Conservation (phyloP, 2,113 vertebrate genomes). For the Ascaphus truei region DNA sequence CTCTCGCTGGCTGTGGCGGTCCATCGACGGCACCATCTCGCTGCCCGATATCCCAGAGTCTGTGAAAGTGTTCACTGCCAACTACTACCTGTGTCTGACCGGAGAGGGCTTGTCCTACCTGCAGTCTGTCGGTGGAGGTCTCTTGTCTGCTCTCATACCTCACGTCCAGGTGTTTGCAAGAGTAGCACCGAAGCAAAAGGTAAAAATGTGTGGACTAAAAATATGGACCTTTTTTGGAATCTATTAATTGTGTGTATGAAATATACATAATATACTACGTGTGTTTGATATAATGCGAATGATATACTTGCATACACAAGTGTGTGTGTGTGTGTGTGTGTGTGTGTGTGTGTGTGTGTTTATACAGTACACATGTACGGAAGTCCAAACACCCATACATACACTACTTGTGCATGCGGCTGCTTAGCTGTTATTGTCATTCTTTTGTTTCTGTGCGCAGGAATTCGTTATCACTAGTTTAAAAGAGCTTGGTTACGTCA, state of each 20-base stretch:
- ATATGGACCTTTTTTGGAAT: not conserved
- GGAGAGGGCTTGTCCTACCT: conserved; percentile 82
- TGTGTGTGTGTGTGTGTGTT: no score
- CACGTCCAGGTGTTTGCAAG: conserved; percentile 68
- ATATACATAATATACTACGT: no score
- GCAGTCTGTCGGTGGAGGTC: conserved; percentile 37
- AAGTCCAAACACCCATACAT: no score
- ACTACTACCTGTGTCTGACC: conserved; percentile 82
- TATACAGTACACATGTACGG: no score
- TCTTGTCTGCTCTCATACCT: conserved; percentile 57
- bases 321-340: no score
- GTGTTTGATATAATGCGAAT: no score
- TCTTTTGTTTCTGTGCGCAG: conserved; percentile 48
- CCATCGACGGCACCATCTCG: conserved; percentile 66
- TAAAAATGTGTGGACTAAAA: conserved; percentile 26
- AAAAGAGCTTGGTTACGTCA: conserved; percentile 88
- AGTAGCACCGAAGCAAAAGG: conserved; percentile 74
- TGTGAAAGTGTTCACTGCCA: conserved; percentile 52
- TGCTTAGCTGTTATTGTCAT: no score
- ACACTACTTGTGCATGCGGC: no score
- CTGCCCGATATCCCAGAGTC: conserved; percentile 58
- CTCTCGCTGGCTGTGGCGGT: conserved; percentile 75
- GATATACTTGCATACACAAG: no score
- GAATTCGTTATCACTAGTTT: conserved; percentile 93
- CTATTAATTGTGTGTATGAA: no score